phyloP scores from a whole-genome alignment of 2,797 vertebrate species.

The Gallinago stenura region DNA sequence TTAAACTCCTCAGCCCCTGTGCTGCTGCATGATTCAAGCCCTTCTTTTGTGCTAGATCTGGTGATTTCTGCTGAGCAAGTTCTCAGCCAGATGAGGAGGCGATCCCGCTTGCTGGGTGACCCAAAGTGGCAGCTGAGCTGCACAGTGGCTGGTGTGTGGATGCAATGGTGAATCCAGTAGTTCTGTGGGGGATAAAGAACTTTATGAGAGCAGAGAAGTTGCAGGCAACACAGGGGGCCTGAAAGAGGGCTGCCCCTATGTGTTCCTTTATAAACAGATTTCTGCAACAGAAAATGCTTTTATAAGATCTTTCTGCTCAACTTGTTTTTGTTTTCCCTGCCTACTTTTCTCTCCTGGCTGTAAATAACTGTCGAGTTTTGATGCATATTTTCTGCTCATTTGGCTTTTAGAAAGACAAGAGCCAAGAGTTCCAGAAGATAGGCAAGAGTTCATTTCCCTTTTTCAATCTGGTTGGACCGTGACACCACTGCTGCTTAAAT shows the following conservation, averaged over 20 bases:
- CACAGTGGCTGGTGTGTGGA: accelerated
- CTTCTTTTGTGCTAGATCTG: neutral
- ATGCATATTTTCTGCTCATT: neutral
- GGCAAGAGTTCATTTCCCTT: neutral
- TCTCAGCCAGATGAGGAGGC: neutral
- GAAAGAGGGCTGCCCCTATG: neutral
- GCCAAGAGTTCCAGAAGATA: neutral
- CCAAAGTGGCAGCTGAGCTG: neutral
- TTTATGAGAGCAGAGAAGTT: neutral
- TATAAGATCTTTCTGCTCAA: neutral
- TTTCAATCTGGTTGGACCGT: neutral
- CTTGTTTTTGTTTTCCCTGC: neutral
- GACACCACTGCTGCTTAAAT: neutral
- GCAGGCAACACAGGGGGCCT: neutral
- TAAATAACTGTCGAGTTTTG: neutral
- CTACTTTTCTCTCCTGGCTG: neutral
- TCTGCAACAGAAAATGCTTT: neutral
- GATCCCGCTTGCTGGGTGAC: neutral
- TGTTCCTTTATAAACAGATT: neutral
- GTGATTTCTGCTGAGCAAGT: neutral
- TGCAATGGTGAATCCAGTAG: neutral
- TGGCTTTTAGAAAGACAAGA: neutral
- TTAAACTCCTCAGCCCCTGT: neutral
- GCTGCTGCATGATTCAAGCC: neutral
- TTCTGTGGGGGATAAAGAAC: neutral